Evolutionary conservation across 2,888 invertebrate species (phyloP).

Genomic region (Helleia helle): DNA sequence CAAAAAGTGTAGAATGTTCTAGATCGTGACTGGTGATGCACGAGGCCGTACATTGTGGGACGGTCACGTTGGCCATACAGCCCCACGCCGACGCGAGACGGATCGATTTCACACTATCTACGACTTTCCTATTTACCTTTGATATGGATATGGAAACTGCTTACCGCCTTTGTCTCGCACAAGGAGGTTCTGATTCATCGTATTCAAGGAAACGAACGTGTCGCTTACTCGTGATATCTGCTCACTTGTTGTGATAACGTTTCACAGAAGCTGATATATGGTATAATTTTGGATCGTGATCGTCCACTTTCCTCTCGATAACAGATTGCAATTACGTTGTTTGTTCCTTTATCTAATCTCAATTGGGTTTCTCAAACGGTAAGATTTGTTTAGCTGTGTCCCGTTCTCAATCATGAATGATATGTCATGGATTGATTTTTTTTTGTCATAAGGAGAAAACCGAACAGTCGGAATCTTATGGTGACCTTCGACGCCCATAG

Average conservation of each 20-base stretch:
- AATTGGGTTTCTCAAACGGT: background rate
- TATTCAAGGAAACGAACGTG: background rate
- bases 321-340: no score
- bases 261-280: conserved; percentile 3
- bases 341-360: background rate
- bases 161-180: background rate
- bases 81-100: conserved; percentile 36
- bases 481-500: no score
- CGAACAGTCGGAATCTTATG: no score
- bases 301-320: no score
- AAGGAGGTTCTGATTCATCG: conserved; percentile 1
- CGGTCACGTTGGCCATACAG: conserved; percentile 47
- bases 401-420: no score
- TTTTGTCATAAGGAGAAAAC: no score
- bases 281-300: no score
- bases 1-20: conserved; percentile 1
- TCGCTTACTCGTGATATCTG: conserved; percentile 2
- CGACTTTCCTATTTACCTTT: conserved; percentile 42
- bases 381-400: no score
- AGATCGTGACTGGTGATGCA: conserved; percentile 49
- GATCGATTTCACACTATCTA: conserved; percentile 55
- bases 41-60: conserved; percentile 48
- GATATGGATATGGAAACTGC: conserved; percentile 2
- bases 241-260: background rate
- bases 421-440: no score